Evolutionary conservation across 2,797 vertebrate species (phyloP), one percentile per base, ranked within the genome.

Genomic region (Fringilla coelebs): DNA sequence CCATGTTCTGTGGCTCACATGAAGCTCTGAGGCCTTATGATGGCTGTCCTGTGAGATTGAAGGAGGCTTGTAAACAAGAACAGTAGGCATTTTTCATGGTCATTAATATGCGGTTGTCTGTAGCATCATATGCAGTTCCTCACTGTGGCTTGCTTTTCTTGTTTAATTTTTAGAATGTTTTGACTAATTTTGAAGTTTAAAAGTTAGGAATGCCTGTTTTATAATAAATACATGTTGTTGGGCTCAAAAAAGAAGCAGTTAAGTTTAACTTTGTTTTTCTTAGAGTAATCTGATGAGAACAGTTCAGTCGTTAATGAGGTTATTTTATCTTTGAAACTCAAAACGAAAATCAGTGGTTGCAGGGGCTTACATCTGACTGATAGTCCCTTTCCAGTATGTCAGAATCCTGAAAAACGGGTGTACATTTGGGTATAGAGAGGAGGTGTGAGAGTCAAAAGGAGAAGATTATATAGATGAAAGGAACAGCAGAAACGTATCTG

Each of bases 1-100:
- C 11, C 1, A 0, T 71, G 43, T 8, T 73, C 10, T 13, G 31
- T 79, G 55, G 29, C 15, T 60, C 6, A 4, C 16, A 0, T 4
- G 51, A 41, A 67, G 34, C 54, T 45, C 48, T 18, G 4, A 45
- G 31, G 70, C 54, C 14, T 62, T 55, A 3, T 4, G 16, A 4
- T 70, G 58, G 9, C 51, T 65, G 49, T 81, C 26, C 58, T 54
- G 31, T 34, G 36, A 45, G 29, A 66, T 49, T 8, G 24, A 51
- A 67, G 57, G 41, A 80, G 73, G 13, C 16, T 28, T 60, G 17
- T 52, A 9, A 71, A 61, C 43, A 19, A 24, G 41, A 86, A 9
- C 1, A 61, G 36, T 13, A 60, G 46, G n/a, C 28, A 15, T 34
- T 76, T 28, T 66, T 79, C 17, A 2, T 68, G 31, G 20, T 58